Evolutionary conservation across 2,888 invertebrate genomes (phyloP).

Genomic region (Operophtera brumata): DNA sequence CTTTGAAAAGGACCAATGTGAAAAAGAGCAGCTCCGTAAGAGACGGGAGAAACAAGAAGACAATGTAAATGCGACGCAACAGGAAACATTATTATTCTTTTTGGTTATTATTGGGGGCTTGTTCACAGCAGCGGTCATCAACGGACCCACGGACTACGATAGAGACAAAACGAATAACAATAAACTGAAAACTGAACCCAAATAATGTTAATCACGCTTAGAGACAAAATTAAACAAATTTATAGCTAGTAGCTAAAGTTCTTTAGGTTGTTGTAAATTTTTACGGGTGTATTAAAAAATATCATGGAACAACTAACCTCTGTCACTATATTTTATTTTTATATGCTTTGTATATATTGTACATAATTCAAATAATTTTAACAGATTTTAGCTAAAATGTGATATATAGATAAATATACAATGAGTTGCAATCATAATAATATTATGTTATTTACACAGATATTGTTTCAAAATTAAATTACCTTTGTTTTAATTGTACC

Average conservation of each 20-base stretch:
- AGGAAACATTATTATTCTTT: slow-evolving; percentile 53
- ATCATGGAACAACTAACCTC: neutral
- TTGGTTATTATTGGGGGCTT: slow-evolving; percentile 44
- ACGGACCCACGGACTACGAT: slow-evolving; percentile 60
- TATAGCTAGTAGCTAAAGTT: neutral
- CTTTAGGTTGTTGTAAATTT: slow-evolving; percentile 3
- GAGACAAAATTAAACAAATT: neutral
- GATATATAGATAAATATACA: slow-evolving; percentile 39
- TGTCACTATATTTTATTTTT: slow-evolving; percentile 30
- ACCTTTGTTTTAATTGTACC: too few relatives aligned
- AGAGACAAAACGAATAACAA: slow-evolving; percentile 30
- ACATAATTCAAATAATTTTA: slow-evolving; percentile 42
- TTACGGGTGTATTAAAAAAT: slow-evolving; percentile 6
- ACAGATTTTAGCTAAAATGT: slow-evolving; percentile 41
- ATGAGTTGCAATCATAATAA: slow-evolving; percentile 11
- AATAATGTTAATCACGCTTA: neutral
- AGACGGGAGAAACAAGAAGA: slow-evolving; percentile 38
- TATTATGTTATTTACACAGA: neutral
- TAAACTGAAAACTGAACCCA: neutral
- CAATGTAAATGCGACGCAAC: slow-evolving; percentile 32
- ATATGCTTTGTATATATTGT: slow-evolving; percentile 53
- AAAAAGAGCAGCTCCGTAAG: slow-evolving; percentile 48
- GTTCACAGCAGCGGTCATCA: slow-evolving; percentile 46
- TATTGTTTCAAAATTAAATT: too few relatives aligned
- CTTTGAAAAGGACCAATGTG: slow-evolving; percentile 52